A percentile compares a stretch with the other conserved stretches of the same genome.
Evolutionary conservation across 2,888 invertebrate genomes (phyloP).

Genomic region (Zootermopsis nevadensis): DNA sequence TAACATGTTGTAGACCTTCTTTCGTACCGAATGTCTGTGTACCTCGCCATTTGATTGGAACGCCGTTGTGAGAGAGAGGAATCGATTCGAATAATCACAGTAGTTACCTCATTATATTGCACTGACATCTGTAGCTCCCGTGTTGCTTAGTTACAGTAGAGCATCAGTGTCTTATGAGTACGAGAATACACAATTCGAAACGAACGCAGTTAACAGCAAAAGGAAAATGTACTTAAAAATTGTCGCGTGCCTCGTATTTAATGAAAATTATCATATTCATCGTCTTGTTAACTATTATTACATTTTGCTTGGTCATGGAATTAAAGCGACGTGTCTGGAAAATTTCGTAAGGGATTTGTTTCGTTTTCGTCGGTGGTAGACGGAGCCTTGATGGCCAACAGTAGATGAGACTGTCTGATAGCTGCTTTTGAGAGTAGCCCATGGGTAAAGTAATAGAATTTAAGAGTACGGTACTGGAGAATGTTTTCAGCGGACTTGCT

Average conservation of each 20-base stretch:
- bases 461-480: background rate
- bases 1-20: background rate
- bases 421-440: background rate
- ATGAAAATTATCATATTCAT: no score
- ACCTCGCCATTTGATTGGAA: background rate
- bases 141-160: background rate
- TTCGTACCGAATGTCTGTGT: background rate
- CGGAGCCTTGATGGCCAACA: background rate
- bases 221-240: no score
- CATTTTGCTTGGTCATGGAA: background rate
- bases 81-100: slow-evolving; percentile 13
- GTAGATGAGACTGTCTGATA: background rate
- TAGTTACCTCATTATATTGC: slow-evolving; percentile 14
- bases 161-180: slow-evolving; percentile 1
- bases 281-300: no score
- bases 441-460: background rate
- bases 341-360: background rate
- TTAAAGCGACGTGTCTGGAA: background rate
- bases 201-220: no score
- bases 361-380: background rate
- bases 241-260: no score
- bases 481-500: background rate
- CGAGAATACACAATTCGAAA: no score
- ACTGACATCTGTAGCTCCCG: background rate
- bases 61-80: background rate